Evolutionary conservation across 2,113 vertebrate species (phyloP).

Genomic region (Cyanoramphus novaezelandiae): DNA sequence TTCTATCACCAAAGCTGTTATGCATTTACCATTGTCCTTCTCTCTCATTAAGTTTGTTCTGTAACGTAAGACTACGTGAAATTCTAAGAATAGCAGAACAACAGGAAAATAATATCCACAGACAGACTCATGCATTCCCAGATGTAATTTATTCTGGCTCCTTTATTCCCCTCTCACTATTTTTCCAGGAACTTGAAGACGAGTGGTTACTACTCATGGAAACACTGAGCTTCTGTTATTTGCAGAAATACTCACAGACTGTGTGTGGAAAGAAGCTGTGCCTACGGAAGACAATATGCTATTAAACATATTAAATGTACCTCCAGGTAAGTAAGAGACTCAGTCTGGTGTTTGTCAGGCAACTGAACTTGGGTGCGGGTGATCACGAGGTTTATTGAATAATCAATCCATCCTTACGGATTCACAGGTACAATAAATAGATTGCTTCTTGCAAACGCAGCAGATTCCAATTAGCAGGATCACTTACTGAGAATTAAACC

Average conservation of each 20-base stretch:
- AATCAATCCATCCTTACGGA: background rate
- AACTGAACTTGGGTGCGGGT: background rate
- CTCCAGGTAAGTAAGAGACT: background rate
- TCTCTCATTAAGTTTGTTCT: background rate
- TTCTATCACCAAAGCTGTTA: background rate
- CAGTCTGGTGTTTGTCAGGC: background rate
- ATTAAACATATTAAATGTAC: background rate
- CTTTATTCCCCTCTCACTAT: background rate
- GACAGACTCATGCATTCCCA: slow-evolving; percentile 29
- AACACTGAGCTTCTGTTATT: slow-evolving; percentile 9
- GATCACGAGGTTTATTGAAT: background rate
- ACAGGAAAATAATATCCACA: slow-evolving; percentile 23
- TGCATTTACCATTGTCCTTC: background rate
- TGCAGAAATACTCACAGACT: background rate
- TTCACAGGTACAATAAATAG: background rate
- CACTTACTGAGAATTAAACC: background rate
- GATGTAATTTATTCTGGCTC: slow-evolving; percentile 20
- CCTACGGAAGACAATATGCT: background rate
- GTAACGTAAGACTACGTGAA: background rate
- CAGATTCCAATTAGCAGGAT: background rate
- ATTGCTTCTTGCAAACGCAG: background rate
- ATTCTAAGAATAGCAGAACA: slow-evolving; percentile 4
- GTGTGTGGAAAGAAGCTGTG: background rate
- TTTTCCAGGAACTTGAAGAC: slow-evolving; percentile 56
- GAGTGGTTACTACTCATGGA: background rate